These are phyloP conservation scores for Serranus cabrilla DNA, from an alignment of 2,797 vertebrate genomes.

Conservation along the genomic window DNA sequence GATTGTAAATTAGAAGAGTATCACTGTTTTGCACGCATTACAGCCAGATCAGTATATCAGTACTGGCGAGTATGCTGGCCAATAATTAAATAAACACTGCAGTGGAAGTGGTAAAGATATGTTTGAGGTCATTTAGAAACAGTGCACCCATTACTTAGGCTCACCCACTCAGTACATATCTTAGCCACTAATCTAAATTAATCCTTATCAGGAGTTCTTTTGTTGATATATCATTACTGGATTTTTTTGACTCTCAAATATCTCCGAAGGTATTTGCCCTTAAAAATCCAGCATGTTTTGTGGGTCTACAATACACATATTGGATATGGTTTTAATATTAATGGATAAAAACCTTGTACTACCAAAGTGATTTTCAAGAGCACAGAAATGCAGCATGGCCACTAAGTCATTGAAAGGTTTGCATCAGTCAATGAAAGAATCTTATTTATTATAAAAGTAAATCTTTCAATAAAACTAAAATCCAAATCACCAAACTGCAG, in stretches of 20 bases:
- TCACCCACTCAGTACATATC: background rate
- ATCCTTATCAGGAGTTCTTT: background rate
- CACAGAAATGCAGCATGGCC: background rate
- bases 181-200: background rate
- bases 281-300: background rate
- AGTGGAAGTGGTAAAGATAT: background rate
- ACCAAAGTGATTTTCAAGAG: conserved; percentile 2
- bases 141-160: background rate
- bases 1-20: too few species aligned
- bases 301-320: conserved; percentile 1
- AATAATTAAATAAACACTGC: background rate
- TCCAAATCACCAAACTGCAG: background rate
- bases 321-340: background rate
- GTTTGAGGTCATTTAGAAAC: background rate
- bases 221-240: background rate
- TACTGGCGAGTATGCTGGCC: background rate
- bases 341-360: conserved; percentile 12
- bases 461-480: background rate
- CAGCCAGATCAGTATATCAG: background rate
- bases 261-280: background rate
- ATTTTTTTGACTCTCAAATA: background rate
- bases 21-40: too few species aligned
- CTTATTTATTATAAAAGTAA: background rate
- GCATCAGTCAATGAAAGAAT: background rate
- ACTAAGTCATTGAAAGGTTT: background rate